phyloP scores from a whole-genome alignment of 1,140 invertebrate species.

The Drosophila erecta region DNA sequence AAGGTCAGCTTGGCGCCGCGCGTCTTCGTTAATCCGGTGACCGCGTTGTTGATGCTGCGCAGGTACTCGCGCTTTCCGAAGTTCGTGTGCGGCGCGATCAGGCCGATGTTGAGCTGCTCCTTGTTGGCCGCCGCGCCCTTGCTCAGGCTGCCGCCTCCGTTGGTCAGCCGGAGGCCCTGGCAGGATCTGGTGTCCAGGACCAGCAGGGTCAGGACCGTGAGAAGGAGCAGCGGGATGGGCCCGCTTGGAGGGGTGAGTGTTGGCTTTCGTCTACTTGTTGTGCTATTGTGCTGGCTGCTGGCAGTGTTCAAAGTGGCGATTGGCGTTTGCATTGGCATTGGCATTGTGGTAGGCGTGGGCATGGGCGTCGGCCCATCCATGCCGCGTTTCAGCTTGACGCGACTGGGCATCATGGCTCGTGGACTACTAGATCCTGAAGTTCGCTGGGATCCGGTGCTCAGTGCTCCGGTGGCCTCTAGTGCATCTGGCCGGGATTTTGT shows the following conservation, averaged over 20 bases:
- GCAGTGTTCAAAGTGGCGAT: slow-evolving; percentile 43
- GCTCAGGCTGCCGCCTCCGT: slow-evolving; percentile 66
- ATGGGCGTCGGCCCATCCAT: neutral
- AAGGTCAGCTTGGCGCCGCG: slow-evolving; percentile 87
- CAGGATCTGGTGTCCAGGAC: slow-evolving; percentile 25
- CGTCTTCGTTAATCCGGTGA: slow-evolving; percentile 87
- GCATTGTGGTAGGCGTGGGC: neutral
- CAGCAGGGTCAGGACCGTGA: slow-evolving; percentile 36
- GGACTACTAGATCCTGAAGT: slow-evolving; percentile 1
- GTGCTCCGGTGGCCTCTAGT: slow-evolving; percentile 1
- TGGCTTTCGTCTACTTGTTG: slow-evolving; percentile 11
- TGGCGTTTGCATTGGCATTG: neutral
- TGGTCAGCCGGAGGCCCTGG: slow-evolving; percentile 65
- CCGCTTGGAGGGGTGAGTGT: slow-evolving; percentile 6
- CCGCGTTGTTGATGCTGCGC: slow-evolving; percentile 88
- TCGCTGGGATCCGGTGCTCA: slow-evolving; percentile 6
- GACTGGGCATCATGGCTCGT: slow-evolving; percentile 36
- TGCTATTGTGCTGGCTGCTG: slow-evolving; percentile 45
- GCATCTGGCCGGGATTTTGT: slow-evolving; percentile 2
- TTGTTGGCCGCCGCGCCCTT: slow-evolving; percentile 72
- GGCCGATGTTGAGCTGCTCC: slow-evolving; percentile 85
- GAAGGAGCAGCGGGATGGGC: neutral
- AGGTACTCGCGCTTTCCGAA: slow-evolving; percentile 88
- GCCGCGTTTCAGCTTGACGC: slow-evolving; percentile 68
- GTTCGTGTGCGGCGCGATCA: slow-evolving; percentile 86